Evolutionary conservation across 2,888 invertebrate species (phyloP).

Genomic region (Branchellion lobata): DNA sequence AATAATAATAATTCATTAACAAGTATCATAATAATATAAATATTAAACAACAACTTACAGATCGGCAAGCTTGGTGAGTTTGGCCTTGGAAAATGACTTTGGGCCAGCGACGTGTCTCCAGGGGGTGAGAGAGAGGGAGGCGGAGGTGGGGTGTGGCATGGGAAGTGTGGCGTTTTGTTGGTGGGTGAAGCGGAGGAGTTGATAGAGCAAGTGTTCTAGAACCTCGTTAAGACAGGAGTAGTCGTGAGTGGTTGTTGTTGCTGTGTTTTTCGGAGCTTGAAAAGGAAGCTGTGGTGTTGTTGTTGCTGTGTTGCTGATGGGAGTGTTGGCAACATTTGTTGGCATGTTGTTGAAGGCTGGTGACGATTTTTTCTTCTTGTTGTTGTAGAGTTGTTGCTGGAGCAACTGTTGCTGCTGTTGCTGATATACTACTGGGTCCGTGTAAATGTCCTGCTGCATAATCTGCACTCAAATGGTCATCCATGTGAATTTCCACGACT

Average conservation of each 20-base stretch:
- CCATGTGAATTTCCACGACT: too few relatives aligned
- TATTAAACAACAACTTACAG: conserved; percentile 61
- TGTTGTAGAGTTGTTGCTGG: conserved; percentile 8
- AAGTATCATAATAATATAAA: neutral
- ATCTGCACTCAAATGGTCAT: neutral
- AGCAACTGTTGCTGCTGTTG: neutral
- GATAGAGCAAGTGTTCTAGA: conserved; percentile 92
- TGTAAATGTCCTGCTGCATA: conserved; percentile 1
- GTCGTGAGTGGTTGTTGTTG: neutral
- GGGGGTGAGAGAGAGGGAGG: conserved; percentile 88
- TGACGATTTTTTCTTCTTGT: neutral
- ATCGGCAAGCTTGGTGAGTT: conserved; percentile 84
- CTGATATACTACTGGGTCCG: neutral
- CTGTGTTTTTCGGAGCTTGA: neutral
- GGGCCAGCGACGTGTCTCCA: conserved; percentile 87
- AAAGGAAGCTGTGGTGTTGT: neutral
- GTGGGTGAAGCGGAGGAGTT: conserved; percentile 85
- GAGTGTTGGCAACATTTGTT: too few relatives aligned
- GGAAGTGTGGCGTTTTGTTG: conserved; percentile 88
- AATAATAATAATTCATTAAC: neutral
- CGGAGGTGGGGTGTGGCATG: conserved; percentile 90
- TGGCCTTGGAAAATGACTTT: conserved; percentile 81
- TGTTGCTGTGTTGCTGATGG: too few relatives aligned
- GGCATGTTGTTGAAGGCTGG: too few relatives aligned
- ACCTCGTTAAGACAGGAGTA: conserved; percentile 74